Conservation (phyloP, 2,888 invertebrate species). For the Oxycera nigricornis region DNA sequence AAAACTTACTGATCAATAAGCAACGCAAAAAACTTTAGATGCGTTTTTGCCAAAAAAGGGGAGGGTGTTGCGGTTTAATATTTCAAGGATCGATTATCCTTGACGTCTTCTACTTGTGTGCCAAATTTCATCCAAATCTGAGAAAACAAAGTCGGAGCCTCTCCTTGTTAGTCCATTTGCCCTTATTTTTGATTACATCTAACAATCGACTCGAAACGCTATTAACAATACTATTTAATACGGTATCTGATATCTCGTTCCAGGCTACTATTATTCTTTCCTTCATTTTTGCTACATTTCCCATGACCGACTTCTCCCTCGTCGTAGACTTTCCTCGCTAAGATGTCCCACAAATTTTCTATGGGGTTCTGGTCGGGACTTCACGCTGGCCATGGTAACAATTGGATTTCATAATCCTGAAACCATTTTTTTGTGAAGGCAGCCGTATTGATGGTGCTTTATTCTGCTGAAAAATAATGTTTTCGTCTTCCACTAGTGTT, state of each 20-base stretch:
- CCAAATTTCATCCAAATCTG: no score
- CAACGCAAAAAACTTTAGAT: no score
- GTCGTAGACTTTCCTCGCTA: no score
- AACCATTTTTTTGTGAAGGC: constrained; percentile 4
- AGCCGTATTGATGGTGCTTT: constrained; percentile 4
- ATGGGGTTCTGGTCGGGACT: constrained; percentile 12
- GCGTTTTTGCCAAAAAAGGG: no score
- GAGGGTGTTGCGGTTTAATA: no score
- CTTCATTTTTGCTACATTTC: background rate
- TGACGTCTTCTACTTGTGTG: no score
- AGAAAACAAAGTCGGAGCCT: no score
- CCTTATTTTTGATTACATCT: background rate
- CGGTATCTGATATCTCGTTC: background rate
- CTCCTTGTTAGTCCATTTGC: background rate
- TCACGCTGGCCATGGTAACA: background rate
- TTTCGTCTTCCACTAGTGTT: background rate
- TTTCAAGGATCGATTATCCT: no score
- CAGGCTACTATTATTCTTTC: background rate
- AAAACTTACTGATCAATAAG: no score
- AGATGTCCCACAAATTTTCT: constrained; percentile 15
- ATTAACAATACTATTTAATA: constrained; percentile 2
- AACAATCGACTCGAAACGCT: background rate
- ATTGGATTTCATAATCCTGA: background rate
- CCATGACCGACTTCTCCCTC: background rate
- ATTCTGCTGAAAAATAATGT: background rate